phyloP scores from a whole-genome alignment of 1,140 invertebrate species.

The Anastatus disparis region DNA sequence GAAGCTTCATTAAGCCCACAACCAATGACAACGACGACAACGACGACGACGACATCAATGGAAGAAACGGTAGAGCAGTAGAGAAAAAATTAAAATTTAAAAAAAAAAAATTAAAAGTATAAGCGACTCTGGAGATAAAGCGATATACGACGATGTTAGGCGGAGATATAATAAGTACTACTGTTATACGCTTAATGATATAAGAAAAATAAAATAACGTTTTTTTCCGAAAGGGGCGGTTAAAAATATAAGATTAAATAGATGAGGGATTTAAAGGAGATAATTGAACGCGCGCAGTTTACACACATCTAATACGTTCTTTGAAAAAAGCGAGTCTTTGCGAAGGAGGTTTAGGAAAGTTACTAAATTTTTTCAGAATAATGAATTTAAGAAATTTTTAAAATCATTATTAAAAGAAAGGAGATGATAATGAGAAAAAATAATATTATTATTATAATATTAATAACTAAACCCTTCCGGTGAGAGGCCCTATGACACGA shows the following conservation, averaged over 20 bases:
- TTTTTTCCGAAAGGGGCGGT: background rate
- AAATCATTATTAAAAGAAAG: background rate
- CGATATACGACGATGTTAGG: background rate
- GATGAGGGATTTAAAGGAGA: background rate
- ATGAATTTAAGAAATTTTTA: conserved; percentile 10
- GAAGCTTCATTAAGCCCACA: conserved; percentile 36
- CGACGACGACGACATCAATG: conserved; percentile 50
- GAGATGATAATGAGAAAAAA: background rate
- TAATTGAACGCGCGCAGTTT: conserved; percentile 21
- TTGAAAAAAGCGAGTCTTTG: conserved; percentile 22
- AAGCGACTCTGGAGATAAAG: background rate
- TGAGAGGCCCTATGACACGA: conserved; percentile 26
- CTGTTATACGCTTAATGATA: conserved; percentile 39
- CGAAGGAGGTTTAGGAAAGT: background rate
- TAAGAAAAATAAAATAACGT: too few relatives aligned
- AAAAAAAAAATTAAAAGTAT: conserved; percentile 31
- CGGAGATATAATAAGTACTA: conserved; percentile 36
- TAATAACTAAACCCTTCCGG: conserved; percentile 4
- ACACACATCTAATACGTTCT: conserved; percentile 10
- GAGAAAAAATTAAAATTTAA: too few relatives aligned
- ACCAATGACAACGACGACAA: background rate
- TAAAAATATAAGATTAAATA: background rate
- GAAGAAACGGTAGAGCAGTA: conserved; percentile 66
- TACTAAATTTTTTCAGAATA: too few relatives aligned
- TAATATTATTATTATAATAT: too few relatives aligned